phyloP scores from a whole-genome alignment of 2,113 vertebrate genomes.

The Centropristis striata region DNA sequence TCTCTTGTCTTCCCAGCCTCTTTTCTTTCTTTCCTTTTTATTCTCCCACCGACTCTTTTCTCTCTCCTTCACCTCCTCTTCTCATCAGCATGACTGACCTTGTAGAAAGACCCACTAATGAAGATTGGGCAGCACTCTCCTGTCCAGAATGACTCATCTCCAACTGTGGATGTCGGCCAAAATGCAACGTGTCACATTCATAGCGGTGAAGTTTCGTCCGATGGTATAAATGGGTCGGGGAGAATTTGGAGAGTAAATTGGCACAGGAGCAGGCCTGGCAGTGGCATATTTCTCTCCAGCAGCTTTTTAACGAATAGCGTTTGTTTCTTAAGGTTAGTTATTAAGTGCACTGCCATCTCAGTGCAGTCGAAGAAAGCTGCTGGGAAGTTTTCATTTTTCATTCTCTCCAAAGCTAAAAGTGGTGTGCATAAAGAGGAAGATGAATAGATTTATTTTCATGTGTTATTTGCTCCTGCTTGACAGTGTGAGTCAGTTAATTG shows the following conservation, averaged over 20 bases:
- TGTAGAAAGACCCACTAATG: conserved; percentile 62
- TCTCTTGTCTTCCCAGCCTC: not conserved
- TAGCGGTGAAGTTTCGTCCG: conserved; percentile 40
- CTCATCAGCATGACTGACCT: conserved; percentile 45
- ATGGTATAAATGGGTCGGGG: conserved; percentile 37
- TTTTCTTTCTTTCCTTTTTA: not conserved
- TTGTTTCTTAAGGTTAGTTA: conserved; percentile 50
- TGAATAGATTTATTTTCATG: conserved; percentile 21
- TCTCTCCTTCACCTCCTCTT: conserved; percentile 2
- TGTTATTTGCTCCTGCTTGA: conserved; percentile 34
- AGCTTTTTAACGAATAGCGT: conserved; percentile 56
- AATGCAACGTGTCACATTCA: conserved; percentile 32
- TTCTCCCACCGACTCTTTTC: not conserved
- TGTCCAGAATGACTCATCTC: conserved; percentile 66
- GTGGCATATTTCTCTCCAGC: conserved; percentile 35
- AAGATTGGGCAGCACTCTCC: conserved; percentile 52
- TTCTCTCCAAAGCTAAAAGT: conserved; percentile 3
- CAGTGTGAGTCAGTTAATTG: conserved; percentile 24
- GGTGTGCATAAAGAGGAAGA: conserved; percentile 10
- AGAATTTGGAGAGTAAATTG: conserved; percentile 48
- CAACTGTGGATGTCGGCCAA: conserved; percentile 59
- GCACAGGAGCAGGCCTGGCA: conserved; percentile 28
- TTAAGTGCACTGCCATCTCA: conserved; percentile 25
- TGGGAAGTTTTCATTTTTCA: conserved; percentile 14
- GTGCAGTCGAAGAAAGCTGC: not conserved